Percentiles rank a stretch among this genome's conserved stretches.
Evolutionary conservation across 1,140 invertebrate genomes (phyloP).

Genomic region (Sitophilus oryzae): DNA sequence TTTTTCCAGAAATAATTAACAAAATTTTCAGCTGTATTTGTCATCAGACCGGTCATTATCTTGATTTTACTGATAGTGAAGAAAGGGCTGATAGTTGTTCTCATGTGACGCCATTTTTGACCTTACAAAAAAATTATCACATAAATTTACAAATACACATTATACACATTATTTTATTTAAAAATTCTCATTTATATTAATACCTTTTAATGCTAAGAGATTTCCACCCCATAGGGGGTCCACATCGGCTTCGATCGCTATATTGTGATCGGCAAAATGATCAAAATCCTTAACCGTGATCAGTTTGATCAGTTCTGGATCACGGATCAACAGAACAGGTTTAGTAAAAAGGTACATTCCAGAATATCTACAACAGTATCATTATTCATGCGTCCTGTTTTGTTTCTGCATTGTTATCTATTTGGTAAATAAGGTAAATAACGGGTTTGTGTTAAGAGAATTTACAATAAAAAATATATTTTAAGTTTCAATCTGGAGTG

Average conservation of each 20-base stretch:
- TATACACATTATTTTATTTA: too few species aligned
- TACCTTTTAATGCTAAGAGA: slow-evolving; percentile 20
- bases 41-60: slow-evolving; percentile 38
- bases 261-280: slow-evolving; percentile 41
- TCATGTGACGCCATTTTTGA: slow-evolving; percentile 43
- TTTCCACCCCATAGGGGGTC: slow-evolving; percentile 22
- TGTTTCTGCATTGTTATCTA: not conserved
- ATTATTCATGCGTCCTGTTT: too few species aligned
- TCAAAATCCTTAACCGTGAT: slow-evolving; percentile 45
- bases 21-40: slow-evolving; percentile 36
- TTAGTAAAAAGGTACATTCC: slow-evolving; percentile 45
- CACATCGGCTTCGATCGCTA: slow-evolving; percentile 7
- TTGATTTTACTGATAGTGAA: slow-evolving; percentile 46
- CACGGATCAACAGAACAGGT: slow-evolving; percentile 51
- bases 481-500: too few species aligned
- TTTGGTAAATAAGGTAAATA: not conserved
- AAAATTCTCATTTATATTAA: too few species aligned
- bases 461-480: too few species aligned
- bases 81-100: slow-evolving; percentile 42
- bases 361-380: slow-evolving; percentile 21
- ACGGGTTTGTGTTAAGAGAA: too few species aligned
- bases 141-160: too few species aligned
- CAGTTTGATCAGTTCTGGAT: slow-evolving; percentile 48
- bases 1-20: slow-evolving; percentile 34
- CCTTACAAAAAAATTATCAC: slow-evolving; percentile 18